Conservation (phyloP, 1,140 invertebrate species). For the Bombus pascuorum region DNA sequence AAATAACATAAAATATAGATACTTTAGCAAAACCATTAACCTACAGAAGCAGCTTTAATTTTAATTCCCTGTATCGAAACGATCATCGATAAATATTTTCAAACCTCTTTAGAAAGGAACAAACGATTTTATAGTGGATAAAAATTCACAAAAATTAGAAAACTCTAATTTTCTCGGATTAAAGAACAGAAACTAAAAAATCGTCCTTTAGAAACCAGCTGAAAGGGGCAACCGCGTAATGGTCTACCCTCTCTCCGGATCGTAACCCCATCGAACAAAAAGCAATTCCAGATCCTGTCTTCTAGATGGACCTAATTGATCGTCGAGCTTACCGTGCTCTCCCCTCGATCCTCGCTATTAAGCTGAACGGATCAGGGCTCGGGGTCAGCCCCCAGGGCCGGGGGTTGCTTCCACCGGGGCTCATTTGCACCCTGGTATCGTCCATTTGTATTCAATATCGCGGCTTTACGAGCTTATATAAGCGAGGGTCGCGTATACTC, state of each 20-base stretch:
- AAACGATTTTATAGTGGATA: too few species aligned
- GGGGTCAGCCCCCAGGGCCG: slow-evolving; percentile 56
- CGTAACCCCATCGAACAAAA: slow-evolving; percentile 28
- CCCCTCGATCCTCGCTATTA: slow-evolving; percentile 60
- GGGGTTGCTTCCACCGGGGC: slow-evolving; percentile 65
- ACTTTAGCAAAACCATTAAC: too few species aligned
- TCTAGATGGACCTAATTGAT: slow-evolving; percentile 64
- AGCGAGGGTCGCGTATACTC: slow-evolving; percentile 62
- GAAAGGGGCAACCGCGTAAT: not conserved
- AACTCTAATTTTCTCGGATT: not conserved
- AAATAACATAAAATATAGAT: too few species aligned
- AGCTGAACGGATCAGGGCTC: slow-evolving; percentile 49
- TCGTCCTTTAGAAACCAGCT: not conserved
- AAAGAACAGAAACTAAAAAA: not conserved
- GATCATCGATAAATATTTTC: too few species aligned
- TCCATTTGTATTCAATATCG: slow-evolving; percentile 83
- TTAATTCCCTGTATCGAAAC: not conserved
- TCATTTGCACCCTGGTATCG: slow-evolving; percentile 79
- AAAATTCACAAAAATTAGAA: not conserved
- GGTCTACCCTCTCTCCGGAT: not conserved
- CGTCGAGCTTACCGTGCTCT: slow-evolving; percentile 54
- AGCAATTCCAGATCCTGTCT: slow-evolving; percentile 47
- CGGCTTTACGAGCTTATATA: slow-evolving; percentile 81
- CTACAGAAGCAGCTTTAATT: not conserved
- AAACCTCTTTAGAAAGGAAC: too few species aligned